phyloP scores from a whole-genome alignment of 2,888 invertebrate genomes.

The Boloria selene region DNA sequence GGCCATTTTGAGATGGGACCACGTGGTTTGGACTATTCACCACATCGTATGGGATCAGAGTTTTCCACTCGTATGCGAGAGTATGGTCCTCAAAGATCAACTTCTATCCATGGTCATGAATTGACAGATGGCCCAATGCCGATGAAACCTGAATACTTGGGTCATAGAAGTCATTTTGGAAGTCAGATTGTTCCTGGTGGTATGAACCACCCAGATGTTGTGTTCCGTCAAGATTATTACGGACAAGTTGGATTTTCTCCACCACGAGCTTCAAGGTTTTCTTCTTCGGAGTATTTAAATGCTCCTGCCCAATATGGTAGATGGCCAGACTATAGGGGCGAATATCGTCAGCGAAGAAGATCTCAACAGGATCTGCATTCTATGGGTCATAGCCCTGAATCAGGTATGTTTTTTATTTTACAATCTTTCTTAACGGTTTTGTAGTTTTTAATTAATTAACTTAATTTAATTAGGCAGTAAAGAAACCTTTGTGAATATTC shows the following conservation, averaged over 20 bases:
- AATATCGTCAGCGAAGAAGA: constrained; percentile 73
- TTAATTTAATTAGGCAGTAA: no score
- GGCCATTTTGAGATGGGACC: constrained; percentile 80
- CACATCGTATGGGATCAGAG: constrained; percentile 71
- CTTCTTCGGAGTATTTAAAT: constrained; percentile 78
- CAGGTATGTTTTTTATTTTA: constrained; percentile 57
- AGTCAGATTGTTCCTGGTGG: constrained; percentile 70
- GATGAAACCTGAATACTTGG: constrained; percentile 68
- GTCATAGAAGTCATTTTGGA: constrained; percentile 67
- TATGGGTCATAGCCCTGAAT: constrained; percentile 69
- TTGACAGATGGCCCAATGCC: constrained; percentile 64
- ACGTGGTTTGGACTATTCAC: constrained; percentile 74
- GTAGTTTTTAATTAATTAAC: no score
- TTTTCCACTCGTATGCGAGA: constrained; percentile 70
- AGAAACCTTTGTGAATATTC: no score
- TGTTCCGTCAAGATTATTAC: constrained; percentile 74
- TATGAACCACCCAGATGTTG: constrained; percentile 72
- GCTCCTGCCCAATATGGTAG: constrained; percentile 70
- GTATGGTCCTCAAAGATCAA: constrained; percentile 73
- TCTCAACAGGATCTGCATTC: constrained; percentile 78
- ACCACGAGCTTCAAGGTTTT: constrained; percentile 71
- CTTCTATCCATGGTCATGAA: constrained; percentile 77
- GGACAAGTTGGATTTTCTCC: constrained; percentile 68
- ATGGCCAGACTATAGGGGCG: constrained; percentile 72
- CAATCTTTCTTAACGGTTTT: no score